Conservation (phyloP, 2,113 vertebrate species). For the Scartelaos histophorus region DNA sequence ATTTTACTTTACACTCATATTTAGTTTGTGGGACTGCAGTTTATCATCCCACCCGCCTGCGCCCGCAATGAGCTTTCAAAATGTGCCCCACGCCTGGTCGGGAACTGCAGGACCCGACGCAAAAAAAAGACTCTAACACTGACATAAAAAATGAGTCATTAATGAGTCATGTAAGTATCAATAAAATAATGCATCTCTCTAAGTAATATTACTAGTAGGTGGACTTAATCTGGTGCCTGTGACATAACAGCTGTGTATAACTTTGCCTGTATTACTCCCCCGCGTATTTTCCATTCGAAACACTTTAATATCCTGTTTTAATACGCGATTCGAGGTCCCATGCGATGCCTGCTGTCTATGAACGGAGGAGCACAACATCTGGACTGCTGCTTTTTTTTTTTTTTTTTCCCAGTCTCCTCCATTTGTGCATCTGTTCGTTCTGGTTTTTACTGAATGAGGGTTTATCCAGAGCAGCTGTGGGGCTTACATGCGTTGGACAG, state of each 20-base stretch:
- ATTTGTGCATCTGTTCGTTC: slow-evolving; percentile 14
- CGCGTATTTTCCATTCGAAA: background rate
- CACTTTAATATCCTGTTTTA: background rate
- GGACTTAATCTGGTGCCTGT: background rate
- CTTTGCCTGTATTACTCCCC: background rate
- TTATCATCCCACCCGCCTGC: too few species aligned
- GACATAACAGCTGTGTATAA: background rate
- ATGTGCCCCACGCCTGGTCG: too few species aligned
- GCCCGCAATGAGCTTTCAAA: too few species aligned
- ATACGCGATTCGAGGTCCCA: background rate
- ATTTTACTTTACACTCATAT: too few species aligned
- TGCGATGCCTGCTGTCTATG: slow-evolving; percentile 4
- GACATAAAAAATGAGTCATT: too few species aligned
- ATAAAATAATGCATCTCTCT: too few species aligned
- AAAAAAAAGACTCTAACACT: too few species aligned
- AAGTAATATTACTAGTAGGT: background rate
- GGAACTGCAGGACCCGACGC: too few species aligned
- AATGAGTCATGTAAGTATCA: too few species aligned
- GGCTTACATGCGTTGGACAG: slow-evolving; percentile 7
- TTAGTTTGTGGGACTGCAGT: too few species aligned
- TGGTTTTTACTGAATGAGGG: slow-evolving; percentile 62
- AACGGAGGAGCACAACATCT: slow-evolving; percentile 50
- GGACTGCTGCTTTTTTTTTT: slow-evolving; percentile 41
- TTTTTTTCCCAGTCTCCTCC: slow-evolving; percentile 14
- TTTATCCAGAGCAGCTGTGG: slow-evolving; percentile 50